phyloP scores from a whole-genome alignment of 2,113 vertebrate genomes.

The Xenopus borealis region DNA sequence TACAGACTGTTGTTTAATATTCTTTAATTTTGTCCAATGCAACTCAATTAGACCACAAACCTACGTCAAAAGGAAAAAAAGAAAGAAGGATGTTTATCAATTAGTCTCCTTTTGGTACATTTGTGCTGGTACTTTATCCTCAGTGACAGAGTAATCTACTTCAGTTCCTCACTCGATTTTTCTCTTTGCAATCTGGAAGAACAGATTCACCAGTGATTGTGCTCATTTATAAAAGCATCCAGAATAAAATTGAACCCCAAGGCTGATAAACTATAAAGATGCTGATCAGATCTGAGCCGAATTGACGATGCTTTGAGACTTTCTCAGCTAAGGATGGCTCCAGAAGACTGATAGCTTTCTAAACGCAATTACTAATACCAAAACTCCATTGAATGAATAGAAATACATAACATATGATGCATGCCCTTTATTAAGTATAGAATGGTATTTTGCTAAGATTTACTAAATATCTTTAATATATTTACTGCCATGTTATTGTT shows the following conservation, averaged over 20 bases:
- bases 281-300: conserved; percentile 97
- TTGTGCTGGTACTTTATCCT: conserved; percentile 86
- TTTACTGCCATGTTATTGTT: conserved; percentile 57
- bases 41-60: too few relatives aligned
- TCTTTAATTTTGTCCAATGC: too few relatives aligned
- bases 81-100: conserved; percentile 67
- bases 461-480: conserved; percentile 69
- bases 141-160: conserved; percentile 95
- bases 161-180: conserved; percentile 88
- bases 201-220: conserved; percentile 97
- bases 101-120: conserved; percentile 65
- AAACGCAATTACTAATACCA: conserved; percentile 84
- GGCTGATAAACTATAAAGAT: conserved; percentile 99
- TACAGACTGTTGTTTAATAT: too few relatives aligned
- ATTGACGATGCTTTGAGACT: conserved; percentile 96
- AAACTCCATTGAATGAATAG: conserved; percentile 77
- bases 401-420: conserved; percentile 68
- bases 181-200: conserved; percentile 97
- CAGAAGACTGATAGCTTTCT: conserved; percentile 95
- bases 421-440: conserved; percentile 70
- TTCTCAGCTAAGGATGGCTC: conserved; percentile 83
- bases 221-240: conserved; percentile 99
- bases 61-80: conserved; percentile 36
- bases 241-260: conserved; percentile 99
- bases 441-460: conserved; percentile 68